These are phyloP conservation scores for Salvelinus alpinus DNA, from an alignment of 2,113 vertebrate genomes.

Conservation along the genomic window DNA sequence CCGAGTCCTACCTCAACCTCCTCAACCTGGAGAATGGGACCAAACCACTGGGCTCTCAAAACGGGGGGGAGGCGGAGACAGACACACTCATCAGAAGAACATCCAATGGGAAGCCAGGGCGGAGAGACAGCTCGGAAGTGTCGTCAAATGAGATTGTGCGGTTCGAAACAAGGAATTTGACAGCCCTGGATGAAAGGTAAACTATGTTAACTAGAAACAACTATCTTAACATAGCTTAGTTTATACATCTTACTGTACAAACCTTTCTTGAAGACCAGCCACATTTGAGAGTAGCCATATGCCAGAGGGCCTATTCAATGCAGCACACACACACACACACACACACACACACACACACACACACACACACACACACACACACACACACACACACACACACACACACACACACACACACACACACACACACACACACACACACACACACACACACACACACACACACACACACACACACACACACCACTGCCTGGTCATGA, in stretches of 20 bases:
- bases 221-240: neutral
- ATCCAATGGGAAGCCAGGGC: conserved; percentile 47
- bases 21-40: conserved; percentile 69
- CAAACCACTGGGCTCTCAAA: neutral
- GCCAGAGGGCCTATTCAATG: neutral
- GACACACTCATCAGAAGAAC: conserved; percentile 35
- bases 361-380: too few species aligned
- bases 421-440: neutral
- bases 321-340: neutral
- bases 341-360: neutral
- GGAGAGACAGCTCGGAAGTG: conserved; percentile 60
- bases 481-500: too few species aligned
- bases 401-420: neutral
- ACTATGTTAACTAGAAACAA: neutral
- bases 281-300: neutral
- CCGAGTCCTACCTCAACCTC: conserved; percentile 81
- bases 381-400: too few species aligned
- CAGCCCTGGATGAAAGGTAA: conserved; percentile 77
- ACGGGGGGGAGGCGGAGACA: conserved; percentile 18
- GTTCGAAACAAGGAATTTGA: conserved; percentile 46
- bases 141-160: conserved; percentile 48
- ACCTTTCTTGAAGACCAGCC: too few species aligned
- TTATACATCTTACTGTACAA: neutral
- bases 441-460: too few species aligned
- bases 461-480: too few species aligned